A percentile compares a stretch with the other conserved stretches of the same genome.
These are phyloP conservation scores for Calidris pygmaea DNA, from an alignment of 2,113 vertebrate genomes.

Conservation along the genomic window DNA sequence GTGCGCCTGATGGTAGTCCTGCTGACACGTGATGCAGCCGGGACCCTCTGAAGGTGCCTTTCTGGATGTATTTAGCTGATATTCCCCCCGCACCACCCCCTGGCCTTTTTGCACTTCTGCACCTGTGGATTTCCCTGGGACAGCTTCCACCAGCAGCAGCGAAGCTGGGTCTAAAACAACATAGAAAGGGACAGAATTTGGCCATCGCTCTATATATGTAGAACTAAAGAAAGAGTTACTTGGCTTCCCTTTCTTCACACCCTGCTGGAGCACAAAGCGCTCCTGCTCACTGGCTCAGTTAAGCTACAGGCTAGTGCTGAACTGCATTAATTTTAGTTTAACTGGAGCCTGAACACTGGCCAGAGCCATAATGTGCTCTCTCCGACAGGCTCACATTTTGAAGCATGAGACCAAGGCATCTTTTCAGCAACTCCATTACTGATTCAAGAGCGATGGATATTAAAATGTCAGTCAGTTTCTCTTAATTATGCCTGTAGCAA, in stretches of 20 bases:
- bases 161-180: neutral
- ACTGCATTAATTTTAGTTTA: neutral
- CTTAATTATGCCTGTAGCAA: neutral
- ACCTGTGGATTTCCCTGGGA: neutral
- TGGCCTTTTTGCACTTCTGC: neutral
- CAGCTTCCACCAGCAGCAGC: neutral
- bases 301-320: neutral
- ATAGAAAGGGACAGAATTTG: neutral
- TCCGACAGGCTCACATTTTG: neutral
- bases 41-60: neutral
- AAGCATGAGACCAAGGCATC: neutral
- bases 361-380: neutral
- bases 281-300: neutral
- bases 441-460: neutral
- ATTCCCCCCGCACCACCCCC: neutral
- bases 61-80: neutral
- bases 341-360: neutral
- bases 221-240: neutral
- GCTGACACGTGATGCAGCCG: neutral
- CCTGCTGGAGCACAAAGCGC: neutral
- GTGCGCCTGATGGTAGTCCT: neutral
- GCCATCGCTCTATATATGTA: neutral
- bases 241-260: neutral
- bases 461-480: conserved; percentile 1
- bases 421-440: neutral